phyloP scores from a whole-genome alignment of 2,888 invertebrate genomes.

The Mesoligia furuncula region DNA sequence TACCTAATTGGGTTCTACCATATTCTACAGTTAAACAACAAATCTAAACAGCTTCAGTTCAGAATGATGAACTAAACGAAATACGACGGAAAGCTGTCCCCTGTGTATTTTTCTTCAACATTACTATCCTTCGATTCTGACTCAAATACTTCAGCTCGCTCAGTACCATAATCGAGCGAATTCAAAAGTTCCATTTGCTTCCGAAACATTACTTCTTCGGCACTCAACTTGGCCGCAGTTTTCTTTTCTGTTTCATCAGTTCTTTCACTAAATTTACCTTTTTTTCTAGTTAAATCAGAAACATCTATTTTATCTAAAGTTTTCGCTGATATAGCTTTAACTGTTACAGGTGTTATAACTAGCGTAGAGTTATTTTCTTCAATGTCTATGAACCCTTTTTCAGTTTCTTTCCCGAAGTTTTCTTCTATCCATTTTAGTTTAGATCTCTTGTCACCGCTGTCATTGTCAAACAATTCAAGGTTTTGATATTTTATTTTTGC shows the following conservation, averaged over 20 bases:
- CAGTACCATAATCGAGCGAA: constrained; percentile 80
- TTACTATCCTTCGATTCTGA: constrained; percentile 71
- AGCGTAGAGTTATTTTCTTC: constrained; percentile 20
- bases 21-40: constrained; percentile 48
- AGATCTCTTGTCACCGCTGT: constrained; percentile 44
- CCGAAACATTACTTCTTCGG: constrained; percentile 71
- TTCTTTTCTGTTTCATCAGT: not conserved
- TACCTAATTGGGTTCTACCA: not conserved
- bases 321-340: constrained; percentile 15
- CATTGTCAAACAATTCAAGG: constrained; percentile 27
- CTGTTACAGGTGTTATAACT: not conserved
- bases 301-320: constrained; percentile 52
- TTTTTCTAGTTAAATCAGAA: constrained; percentile 72
- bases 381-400: constrained; percentile 47
- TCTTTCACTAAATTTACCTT: constrained; percentile 27
- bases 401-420: constrained; percentile 69
- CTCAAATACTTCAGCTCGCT: constrained; percentile 71
- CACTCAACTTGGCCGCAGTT: constrained; percentile 26
- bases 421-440: constrained; percentile 74
- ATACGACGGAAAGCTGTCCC: constrained; percentile 72
- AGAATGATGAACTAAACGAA: constrained; percentile 56
- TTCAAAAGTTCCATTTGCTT: constrained; percentile 79
- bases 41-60: constrained; percentile 15
- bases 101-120: constrained; percentile 64
- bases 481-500: constrained; percentile 28